A percentile compares a stretch with the other conserved stretches of the same genome.
Evolutionary conservation across 1,140 invertebrate species (phyloP).

Genomic region (Helicoverpa zea): DNA sequence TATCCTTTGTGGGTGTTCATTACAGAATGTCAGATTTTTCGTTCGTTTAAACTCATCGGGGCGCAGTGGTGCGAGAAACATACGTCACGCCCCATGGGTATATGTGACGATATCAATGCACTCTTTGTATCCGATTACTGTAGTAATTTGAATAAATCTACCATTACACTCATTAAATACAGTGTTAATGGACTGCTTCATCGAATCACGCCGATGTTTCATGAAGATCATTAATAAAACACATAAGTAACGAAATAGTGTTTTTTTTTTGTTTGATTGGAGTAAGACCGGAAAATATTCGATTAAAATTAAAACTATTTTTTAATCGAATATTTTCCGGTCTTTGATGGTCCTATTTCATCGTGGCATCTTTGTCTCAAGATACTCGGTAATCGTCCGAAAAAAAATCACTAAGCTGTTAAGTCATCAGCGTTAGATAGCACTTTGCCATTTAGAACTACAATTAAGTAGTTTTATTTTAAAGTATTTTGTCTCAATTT

Average conservation of each 20-base stretch:
- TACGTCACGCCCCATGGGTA: constrained; percentile 58
- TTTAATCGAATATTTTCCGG: no score
- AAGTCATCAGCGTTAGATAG: no score
- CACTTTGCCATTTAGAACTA: no score
- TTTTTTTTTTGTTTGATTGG: not conserved
- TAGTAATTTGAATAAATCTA: constrained; percentile 45
- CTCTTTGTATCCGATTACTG: constrained; percentile 42
- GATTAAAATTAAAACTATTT: no score
- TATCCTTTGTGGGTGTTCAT: constrained; percentile 58
- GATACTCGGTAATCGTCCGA: no score
- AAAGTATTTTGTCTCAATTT: no score
- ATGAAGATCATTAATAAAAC: not conserved
- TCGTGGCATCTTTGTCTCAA: no score
- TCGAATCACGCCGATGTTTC: constrained; percentile 10
- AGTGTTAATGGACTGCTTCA: constrained; percentile 33
- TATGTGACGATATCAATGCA: constrained; percentile 53
- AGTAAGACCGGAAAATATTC: no score
- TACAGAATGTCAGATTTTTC: constrained; percentile 70
- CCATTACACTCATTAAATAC: constrained; percentile 42
- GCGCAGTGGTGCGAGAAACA: constrained; percentile 61
- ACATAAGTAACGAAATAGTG: not conserved
- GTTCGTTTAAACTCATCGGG: constrained; percentile 62
- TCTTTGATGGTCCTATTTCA: no score
- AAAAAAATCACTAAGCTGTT: no score
- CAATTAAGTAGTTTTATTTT: no score